Evolutionary conservation across 2,797 vertebrate genomes (phyloP), one percentile per base, ranked within the genome.

Genomic region (Tiaroga cobitis): DNA sequence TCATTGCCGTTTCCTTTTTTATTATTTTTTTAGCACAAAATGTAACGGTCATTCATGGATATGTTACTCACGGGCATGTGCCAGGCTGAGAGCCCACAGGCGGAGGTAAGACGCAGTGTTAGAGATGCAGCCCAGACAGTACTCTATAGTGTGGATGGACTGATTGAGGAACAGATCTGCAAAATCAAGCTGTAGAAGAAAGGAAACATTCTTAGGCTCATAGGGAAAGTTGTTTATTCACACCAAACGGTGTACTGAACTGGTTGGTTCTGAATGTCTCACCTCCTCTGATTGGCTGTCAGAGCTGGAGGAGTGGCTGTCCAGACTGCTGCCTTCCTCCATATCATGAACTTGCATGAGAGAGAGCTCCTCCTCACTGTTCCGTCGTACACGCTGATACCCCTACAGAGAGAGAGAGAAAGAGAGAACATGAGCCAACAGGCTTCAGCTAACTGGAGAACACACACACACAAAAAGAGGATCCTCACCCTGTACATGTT

Each of bases 51-150:
- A 32, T 32, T 65, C 15, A 18, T 8, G 29, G 15, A 32, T 29
- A 8, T 19, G 70, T 63, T 54, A 97, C 98, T 97, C 93, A 99
- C 98, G 98, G 49, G 98, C 97, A 49, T 99, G 98, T 63, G 98
- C 98, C 92, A 99, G 93, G 82, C 98, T 99, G 75, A 99, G 95
- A 13, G 98, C 98, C 98, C 98, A 99, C 63, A 99, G 97, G 75
- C 98, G 92, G 83, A 99, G 94, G 89, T 99, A 99, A 0, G 98
- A 99, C 0, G 98, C 98, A 0, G 98, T 99, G 93, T 99, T 99
- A 67, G 98, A 99, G 93, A 99, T 91, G 89, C 98, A 99, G 29
- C 98, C 97, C 9, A 99, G 93, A 80, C 98, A 99, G 80, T 97
- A 99, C 82, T 99, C 98, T 84, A 99, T 99, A 37, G 97, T 97